Evolutionary conservation across 1,140 invertebrate species (phyloP), one percentile per base, ranked within the genome.

Genomic region (Portunus trituberculatus): DNA sequence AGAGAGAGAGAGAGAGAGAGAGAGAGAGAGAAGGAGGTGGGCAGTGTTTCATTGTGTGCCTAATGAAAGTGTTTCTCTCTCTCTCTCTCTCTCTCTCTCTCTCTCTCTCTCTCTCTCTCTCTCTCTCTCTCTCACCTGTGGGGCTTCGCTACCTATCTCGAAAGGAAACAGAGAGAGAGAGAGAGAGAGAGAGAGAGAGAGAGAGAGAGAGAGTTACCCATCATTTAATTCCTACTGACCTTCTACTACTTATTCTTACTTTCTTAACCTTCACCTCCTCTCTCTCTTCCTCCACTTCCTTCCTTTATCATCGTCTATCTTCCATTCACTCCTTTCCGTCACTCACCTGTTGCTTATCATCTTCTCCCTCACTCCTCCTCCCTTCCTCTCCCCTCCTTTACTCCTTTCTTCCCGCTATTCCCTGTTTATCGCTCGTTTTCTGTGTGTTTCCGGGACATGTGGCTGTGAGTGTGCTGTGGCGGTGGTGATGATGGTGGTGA

Each of bases 171-270:
- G 67, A 76, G 67, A 76, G 67, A 76, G 67, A 76, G 67, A 76
- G 67, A 76, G 67, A 76, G 67, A 59, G 67, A 76, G 67, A 76
- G 67, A 76, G 67, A 76, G 67, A 76, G 67, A 76, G 67, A 76
- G 67, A 76, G 67, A 76, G 67, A 76, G 20, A 7, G 6, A 25
- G 6, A 16, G 12, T n/a, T 76, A 76, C 4, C n/a, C 12, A n/a
- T 76, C 67, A n/a, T 76, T 76, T 76, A 20, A n/a, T n/a, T 76
- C n/a, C n/a, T 76, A 76, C 25, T n/a, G 6, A 7, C 67, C 67
- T 76, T n/a, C n/a, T 20, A 20, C 52, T 59, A 14, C 67, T 76
- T 76, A 25, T n/a, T 76, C 67, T 76, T n/a, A 20, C 67, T 76
- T n/a, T 76, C 25, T n/a, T 76, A 25, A n/a, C 20, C 20, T n/a